phyloP scores from a whole-genome alignment of 1,140 invertebrate species.

The Drosophila nikananu region DNA sequence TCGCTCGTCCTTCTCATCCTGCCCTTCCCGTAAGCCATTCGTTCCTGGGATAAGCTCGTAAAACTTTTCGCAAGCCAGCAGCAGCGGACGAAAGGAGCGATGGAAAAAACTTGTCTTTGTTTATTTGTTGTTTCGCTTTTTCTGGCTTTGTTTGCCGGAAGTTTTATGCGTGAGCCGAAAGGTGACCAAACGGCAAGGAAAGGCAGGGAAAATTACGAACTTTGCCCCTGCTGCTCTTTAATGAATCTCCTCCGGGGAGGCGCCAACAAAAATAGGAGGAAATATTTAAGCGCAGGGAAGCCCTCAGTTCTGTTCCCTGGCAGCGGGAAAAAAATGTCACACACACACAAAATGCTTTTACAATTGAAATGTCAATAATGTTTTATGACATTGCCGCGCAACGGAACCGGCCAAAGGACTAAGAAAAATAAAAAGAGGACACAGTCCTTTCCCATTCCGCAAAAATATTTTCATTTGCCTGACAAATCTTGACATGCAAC shows the following conservation, averaged over 20 bases:
- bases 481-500: conserved; percentile 79
- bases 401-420: conserved; percentile 38
- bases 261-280: conserved; percentile 30
- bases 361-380: conserved; percentile 83
- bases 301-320: background rate
- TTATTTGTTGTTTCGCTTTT: conserved; percentile 58
- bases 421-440: conserved; percentile 12
- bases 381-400: conserved; percentile 72
- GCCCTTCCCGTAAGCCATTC: background rate
- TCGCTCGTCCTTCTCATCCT: conserved; percentile 12
- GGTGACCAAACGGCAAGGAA: conserved; percentile 43
- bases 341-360: conserved; percentile 64
- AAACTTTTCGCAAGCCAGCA: conserved; percentile 69
- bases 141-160: conserved; percentile 42
- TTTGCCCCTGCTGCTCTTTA: conserved; percentile 51
- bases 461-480: conserved; percentile 76
- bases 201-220: conserved; percentile 26
- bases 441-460: conserved; percentile 5
- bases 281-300: conserved; percentile 33
- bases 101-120: conserved; percentile 58
- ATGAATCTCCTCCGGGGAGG: conserved; percentile 51
- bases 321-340: conserved; percentile 44
- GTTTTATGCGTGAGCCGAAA: conserved; percentile 71
- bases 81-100: conserved; percentile 9
- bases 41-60: conserved; percentile 70